Conservation (phyloP, 2,888 invertebrate genomes). For the Eustalomyia histrio region DNA sequence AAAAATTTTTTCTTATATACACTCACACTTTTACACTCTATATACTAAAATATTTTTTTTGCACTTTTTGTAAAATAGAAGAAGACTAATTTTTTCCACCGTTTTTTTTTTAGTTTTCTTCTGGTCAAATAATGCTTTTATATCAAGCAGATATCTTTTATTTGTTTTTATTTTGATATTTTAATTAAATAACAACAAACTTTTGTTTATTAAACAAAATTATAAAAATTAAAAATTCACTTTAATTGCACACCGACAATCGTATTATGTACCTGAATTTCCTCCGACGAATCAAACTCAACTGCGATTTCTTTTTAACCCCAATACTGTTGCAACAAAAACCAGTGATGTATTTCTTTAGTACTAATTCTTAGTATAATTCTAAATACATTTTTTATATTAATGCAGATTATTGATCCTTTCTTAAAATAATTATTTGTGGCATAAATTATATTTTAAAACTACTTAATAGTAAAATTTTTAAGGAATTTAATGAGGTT, state of each 20-base stretch:
- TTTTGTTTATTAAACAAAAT: slow-evolving; percentile 44
- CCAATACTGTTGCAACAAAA: slow-evolving; percentile 41
- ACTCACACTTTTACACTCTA: slow-evolving; percentile 38
- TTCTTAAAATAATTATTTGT: too few species aligned
- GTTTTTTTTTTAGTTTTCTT: slow-evolving; percentile 2
- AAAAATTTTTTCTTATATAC: slow-evolving; percentile 36
- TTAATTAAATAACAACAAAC: slow-evolving; percentile 26
- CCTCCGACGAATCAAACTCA: slow-evolving; percentile 61
- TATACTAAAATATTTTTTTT: slow-evolving; percentile 50
- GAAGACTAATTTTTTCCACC: slow-evolving; percentile 6
- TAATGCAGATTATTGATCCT: too few species aligned
- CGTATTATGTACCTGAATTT: slow-evolving; percentile 45
- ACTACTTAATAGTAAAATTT: too few species aligned
- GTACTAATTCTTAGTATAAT: not conserved
- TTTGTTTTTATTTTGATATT: slow-evolving; percentile 10
- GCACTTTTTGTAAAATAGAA: slow-evolving; percentile 35
- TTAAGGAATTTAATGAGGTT: too few species aligned
- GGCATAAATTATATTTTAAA: too few species aligned
- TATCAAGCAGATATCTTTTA: not conserved
- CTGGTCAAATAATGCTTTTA: not conserved
- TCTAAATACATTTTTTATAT: too few species aligned
- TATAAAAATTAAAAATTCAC: slow-evolving; percentile 44
- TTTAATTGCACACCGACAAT: slow-evolving; percentile 35
- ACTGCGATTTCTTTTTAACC: slow-evolving; percentile 52
- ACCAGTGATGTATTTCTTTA: slow-evolving; percentile 45